Evolutionary conservation across 2,888 invertebrate species (phyloP).

Genomic region (Pantelozetes paolii): DNA sequence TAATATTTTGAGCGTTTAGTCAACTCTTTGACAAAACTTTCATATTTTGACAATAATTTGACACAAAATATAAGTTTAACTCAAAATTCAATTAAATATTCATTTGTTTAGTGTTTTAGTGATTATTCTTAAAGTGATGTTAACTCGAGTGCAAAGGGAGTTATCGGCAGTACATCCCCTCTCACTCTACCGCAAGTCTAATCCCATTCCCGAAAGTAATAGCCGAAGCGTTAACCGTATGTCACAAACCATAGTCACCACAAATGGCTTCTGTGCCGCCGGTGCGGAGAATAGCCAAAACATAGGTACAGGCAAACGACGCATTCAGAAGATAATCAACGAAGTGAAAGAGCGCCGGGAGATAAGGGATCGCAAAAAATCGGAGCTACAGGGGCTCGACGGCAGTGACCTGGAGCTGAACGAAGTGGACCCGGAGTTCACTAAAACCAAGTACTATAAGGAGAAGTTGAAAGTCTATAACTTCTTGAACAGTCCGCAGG

Average conservation of each 20-base stretch:
- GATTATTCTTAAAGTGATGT: neutral
- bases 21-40: too few species aligned
- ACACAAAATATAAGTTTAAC: too few species aligned
- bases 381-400: neutral
- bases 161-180: conserved; percentile 16
- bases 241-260: neutral
- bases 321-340: conserved; percentile 4
- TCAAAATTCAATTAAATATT: too few species aligned
- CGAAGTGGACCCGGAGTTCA: neutral
- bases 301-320: too few species aligned
- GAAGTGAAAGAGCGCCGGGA: conserved; percentile 29
- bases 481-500: conserved; percentile 36
- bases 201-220: neutral
- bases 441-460: conserved; percentile 32
- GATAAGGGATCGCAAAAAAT: conserved; percentile 24
- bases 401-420: neutral
- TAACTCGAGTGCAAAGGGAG: conserved; percentile 9
- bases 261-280: neutral
- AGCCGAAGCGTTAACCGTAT: neutral
- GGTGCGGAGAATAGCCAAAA: neutral
- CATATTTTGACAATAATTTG: too few species aligned
- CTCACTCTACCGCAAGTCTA: neutral
- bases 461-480: conserved; percentile 38
- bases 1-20: too few species aligned
- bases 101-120: neutral